Percentiles rank a stretch among this genome's conserved stretches.
These are phyloP conservation scores for Patella ulyssiponensis DNA, from an alignment of 2,888 invertebrate species.

Conservation along the genomic window DNA sequence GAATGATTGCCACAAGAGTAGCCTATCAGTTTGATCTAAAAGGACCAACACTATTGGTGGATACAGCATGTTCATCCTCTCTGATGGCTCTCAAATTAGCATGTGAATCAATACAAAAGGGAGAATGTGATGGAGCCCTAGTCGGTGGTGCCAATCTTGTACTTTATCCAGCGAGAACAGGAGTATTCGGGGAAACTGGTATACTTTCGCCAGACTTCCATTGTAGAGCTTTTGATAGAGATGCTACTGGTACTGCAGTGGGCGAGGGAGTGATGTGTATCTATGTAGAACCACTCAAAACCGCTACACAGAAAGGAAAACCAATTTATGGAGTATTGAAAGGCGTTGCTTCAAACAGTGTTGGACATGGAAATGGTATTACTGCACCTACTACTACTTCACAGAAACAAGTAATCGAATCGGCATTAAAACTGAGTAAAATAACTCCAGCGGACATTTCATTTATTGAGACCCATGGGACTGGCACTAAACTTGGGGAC, in stretches of 20 bases:
- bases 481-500: background rate
- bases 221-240: background rate
- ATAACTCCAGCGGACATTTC: background rate
- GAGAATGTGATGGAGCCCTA: background rate
- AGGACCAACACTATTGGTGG: constrained; percentile 1
- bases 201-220: constrained; percentile 4
- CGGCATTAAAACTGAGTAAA: background rate
- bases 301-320: background rate
- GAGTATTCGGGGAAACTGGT: background rate
- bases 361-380: background rate
- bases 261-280: constrained; percentile 2
- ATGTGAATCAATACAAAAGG: background rate
- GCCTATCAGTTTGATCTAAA: background rate
- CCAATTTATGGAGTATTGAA: background rate
- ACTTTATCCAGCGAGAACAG: background rate
- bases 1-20: background rate
- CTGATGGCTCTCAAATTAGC: background rate
- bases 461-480: background rate
- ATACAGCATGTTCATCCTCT: background rate
- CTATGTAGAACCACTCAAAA: background rate
- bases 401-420: background rate
- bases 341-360: constrained; percentile 1
- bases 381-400: background rate
- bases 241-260: constrained; percentile 1
- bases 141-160: background rate